These are phyloP conservation scores for Ormyrus rosae DNA, from an alignment of 2,888 invertebrate species.

Conservation along the genomic window DNA sequence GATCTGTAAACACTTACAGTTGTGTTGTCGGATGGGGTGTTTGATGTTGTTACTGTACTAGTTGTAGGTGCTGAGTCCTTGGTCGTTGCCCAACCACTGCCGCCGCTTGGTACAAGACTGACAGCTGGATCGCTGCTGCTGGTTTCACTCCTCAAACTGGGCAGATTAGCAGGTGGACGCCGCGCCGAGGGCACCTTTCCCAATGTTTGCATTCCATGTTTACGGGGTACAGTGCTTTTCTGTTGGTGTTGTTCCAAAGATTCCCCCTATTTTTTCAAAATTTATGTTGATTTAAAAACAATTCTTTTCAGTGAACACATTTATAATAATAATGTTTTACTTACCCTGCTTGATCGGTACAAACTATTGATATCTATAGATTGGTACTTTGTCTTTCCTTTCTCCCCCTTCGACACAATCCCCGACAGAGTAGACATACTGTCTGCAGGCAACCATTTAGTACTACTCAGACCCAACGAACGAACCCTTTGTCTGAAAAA, in stretches of 20 bases:
- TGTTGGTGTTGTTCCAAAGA: conserved; percentile 91
- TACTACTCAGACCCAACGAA: conserved; percentile 86
- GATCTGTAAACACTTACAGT: conserved; percentile 62
- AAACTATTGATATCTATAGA: conserved; percentile 98
- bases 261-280: conserved; percentile 81
- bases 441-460: conserved; percentile 96
- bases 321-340: conserved; percentile 68
- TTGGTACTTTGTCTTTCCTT: conserved; percentile 96
- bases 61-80: conserved; percentile 77
- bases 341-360: conserved; percentile 91
- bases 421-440: conserved; percentile 97
- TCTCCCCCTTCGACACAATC: conserved; percentile 89
- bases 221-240: conserved; percentile 93
- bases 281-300: neutral
- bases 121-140: conserved; percentile 87
- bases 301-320: neutral
- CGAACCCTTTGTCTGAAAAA: conserved; percentile 81
- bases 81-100: conserved; percentile 86
- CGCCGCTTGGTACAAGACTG: conserved; percentile 87
- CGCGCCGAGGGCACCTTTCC: conserved; percentile 99
- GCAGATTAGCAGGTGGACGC: conserved; percentile 98
- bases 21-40: conserved; percentile 70
- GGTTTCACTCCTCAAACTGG: conserved; percentile 98
- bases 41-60: conserved; percentile 70
- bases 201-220: conserved; percentile 99